These are phyloP conservation scores for Drosophila cognata DNA, from an alignment of 2,888 invertebrate genomes.

Conservation along the genomic window DNA sequence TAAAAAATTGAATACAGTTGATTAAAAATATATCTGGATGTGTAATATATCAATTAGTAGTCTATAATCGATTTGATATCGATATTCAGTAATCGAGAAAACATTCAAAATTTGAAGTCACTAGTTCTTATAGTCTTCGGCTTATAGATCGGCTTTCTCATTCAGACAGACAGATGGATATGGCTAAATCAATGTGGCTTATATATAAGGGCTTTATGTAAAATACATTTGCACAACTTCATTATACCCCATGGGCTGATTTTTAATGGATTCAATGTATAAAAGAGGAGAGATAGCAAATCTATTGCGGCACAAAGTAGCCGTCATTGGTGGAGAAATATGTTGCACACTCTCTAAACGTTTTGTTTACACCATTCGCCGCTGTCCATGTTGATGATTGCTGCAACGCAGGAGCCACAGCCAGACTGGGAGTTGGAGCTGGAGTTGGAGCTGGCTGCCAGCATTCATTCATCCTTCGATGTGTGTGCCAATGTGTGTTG, in stretches of 20 bases:
- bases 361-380: conserved; percentile 66
- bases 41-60: background rate
- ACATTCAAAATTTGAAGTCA: background rate
- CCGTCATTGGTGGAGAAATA: conserved; percentile 44
- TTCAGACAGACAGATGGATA: background rate
- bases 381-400: conserved; percentile 39
- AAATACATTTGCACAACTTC: background rate
- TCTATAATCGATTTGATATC: background rate
- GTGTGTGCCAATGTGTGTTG: conserved; percentile 34
- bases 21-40: background rate
- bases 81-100: no score
- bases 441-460: conserved; percentile 8
- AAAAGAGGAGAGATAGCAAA: conserved; percentile 21
- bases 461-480: conserved; percentile 46
- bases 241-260: background rate
- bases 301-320: conserved; percentile 64
- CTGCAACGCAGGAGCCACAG: conserved; percentile 20
- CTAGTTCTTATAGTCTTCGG: background rate
- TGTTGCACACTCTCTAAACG: conserved; percentile 65
- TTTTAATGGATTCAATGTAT: background rate
- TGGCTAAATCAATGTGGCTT: background rate
- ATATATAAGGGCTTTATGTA: background rate
- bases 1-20: background rate
- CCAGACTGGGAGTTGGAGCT: conserved; percentile 1
- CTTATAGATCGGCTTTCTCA: background rate